Evolutionary conservation across 2,888 invertebrate genomes (phyloP).

Genomic region (Drosophila stalkeri): DNA sequence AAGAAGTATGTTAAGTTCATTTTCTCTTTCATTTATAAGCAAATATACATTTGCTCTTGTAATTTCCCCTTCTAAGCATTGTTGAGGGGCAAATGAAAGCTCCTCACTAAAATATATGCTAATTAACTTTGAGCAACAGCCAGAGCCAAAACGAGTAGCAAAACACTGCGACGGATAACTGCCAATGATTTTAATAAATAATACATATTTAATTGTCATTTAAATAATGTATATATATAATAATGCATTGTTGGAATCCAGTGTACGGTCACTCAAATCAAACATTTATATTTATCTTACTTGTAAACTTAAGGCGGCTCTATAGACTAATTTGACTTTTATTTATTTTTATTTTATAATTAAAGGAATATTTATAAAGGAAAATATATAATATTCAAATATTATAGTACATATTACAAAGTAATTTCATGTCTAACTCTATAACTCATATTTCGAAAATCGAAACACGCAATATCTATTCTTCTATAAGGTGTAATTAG

Average conservation of each 20-base stretch:
- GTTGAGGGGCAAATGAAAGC: neutral
- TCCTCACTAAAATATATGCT: neutral
- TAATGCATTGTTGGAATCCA: neutral
- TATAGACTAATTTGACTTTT: no score
- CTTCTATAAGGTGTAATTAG: no score
- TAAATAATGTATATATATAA: neutral
- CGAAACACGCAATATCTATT: no score
- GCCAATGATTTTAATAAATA: neutral
- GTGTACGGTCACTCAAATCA: neutral
- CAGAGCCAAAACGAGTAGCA: neutral
- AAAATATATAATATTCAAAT: no score
- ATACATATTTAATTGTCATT: neutral
- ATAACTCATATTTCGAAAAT: no score
- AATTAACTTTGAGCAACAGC: neutral
- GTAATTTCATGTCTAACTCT: no score
- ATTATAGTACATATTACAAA: no score
- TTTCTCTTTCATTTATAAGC: neutral
- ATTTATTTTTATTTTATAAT: no score
- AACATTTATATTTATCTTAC: no score
- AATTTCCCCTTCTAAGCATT: neutral
- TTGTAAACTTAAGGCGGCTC: no score
- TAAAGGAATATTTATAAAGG: no score
- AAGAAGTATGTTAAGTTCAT: neutral
- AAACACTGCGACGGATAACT: neutral
- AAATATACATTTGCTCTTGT: neutral